These are phyloP conservation scores for Bradysia coprophila DNA, from an alignment of 1,140 invertebrate genomes.

Conservation along the genomic window DNA sequence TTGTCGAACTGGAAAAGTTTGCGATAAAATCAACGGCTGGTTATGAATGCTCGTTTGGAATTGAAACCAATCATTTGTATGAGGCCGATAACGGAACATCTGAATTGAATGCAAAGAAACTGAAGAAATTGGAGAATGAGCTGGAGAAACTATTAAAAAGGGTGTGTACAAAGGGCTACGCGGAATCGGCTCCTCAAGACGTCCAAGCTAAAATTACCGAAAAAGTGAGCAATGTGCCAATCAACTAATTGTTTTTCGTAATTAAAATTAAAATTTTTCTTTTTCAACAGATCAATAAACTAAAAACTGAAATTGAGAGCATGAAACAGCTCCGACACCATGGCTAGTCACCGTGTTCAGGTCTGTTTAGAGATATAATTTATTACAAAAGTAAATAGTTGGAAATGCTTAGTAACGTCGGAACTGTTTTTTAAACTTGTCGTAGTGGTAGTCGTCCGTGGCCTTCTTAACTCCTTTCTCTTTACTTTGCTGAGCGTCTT, in stretches of 20 bases:
- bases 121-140: conserved; percentile 12
- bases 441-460: conserved; percentile 93
- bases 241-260: too few relatives aligned
- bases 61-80: conserved; percentile 7
- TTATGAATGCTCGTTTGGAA: conserved; percentile 17
- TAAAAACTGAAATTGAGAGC: too few relatives aligned
- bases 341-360: too few relatives aligned
- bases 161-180: too few relatives aligned
- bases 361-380: too few relatives aligned
- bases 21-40: conserved; percentile 17
- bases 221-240: too few relatives aligned
- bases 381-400: too few relatives aligned
- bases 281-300: too few relatives aligned
- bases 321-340: too few relatives aligned
- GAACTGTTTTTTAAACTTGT: conserved; percentile 93
- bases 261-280: too few relatives aligned
- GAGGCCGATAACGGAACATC: conserved; percentile 3
- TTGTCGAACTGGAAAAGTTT: conserved; percentile 7
- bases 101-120: conserved; percentile 14
- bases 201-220: too few relatives aligned
- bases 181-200: too few relatives aligned
- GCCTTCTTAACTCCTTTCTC: conserved; percentile 46
- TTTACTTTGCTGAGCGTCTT: conserved; percentile 28
- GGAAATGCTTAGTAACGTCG: conserved; percentile 73
- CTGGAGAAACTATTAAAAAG: conserved; percentile 15